phyloP scores from a whole-genome alignment of 2,113 vertebrate species.

The Burhinus oedicnemus region DNA sequence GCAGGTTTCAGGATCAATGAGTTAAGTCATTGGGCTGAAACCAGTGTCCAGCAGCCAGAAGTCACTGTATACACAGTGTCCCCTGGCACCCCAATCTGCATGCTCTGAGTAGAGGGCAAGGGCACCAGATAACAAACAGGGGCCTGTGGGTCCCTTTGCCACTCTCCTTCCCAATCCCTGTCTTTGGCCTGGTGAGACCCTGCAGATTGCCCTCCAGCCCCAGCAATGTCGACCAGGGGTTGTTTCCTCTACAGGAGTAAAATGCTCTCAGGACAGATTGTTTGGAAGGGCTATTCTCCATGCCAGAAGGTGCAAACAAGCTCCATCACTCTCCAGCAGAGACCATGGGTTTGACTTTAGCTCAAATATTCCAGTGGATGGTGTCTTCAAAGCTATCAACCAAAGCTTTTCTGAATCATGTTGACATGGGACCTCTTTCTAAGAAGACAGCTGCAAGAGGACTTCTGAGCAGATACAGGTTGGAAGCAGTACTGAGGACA shows the following conservation, averaged over 20 bases:
- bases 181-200: not conserved
- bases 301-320: not conserved
- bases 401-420: not conserved
- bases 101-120: not conserved
- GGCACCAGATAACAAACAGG: not conserved
- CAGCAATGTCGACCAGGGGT: not conserved
- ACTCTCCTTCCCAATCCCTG: not conserved
- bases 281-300: not conserved
- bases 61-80: not conserved
- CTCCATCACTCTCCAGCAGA: not conserved
- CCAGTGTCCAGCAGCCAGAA: not conserved
- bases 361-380: not conserved
- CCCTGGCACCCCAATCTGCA: not conserved
- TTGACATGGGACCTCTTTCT: not conserved
- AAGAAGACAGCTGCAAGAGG: not conserved
- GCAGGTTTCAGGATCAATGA: not conserved
- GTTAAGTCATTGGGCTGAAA: not conserved
- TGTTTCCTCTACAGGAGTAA: not conserved
- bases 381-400: constrained; percentile 20
- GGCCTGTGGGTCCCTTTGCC: not conserved
- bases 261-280: not conserved
- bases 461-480: not conserved
- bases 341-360: not conserved
- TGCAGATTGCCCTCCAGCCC: not conserved
- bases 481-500: not conserved